Percentiles rank a stretch among this genome's conserved stretches.
These are phyloP conservation scores for Oncorhynchus tshawytscha DNA, from an alignment of 2,113 vertebrate genomes.

Conservation along the genomic window DNA sequence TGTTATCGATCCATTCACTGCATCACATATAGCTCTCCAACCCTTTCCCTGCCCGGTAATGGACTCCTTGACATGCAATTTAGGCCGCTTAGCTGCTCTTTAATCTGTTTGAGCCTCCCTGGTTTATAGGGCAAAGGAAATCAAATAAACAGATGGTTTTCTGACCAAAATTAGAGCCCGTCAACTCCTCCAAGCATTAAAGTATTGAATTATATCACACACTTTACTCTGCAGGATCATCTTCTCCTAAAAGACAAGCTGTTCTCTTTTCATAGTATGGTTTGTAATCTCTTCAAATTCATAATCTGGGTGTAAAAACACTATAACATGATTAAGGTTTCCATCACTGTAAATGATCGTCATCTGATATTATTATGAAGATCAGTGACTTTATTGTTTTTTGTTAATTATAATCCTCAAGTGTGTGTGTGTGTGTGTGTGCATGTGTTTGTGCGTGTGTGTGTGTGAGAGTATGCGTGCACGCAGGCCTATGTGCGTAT, in stretches of 20 bases:
- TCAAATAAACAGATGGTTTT: constrained; percentile 70
- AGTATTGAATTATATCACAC: constrained; percentile 50
- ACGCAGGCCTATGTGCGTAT: constrained; percentile 1
- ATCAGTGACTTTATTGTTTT: constrained; percentile 15
- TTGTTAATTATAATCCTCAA: not conserved
- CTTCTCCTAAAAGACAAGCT: constrained; percentile 16
- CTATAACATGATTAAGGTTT: constrained; percentile 20
- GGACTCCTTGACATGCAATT: constrained; percentile 61
- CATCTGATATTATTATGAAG: constrained; percentile 15
- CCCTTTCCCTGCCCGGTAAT: constrained; percentile 47
- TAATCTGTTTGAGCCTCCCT: constrained; percentile 61
- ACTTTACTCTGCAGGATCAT: constrained; percentile 29
- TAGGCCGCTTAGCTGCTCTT: constrained; percentile 40
- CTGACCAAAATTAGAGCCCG: constrained; percentile 55
- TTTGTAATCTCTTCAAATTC: constrained; percentile 36
- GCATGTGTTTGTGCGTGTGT: constrained; percentile 12
- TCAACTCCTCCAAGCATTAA: constrained; percentile 49
- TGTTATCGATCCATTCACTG: constrained; percentile 58
- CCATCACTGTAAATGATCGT: constrained; percentile 20
- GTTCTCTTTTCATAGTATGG: constrained; percentile 27
- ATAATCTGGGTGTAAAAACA: constrained; percentile 36
- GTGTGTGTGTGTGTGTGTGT: constrained; percentile 28
- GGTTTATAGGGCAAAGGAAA: constrained; percentile 61
- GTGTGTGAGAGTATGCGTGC: constrained; percentile 22
- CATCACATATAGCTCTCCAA: constrained; percentile 40